These are phyloP conservation scores for Semnopithecus entellus DNA, from an alignment of 2,113 vertebrate genomes.

Conservation along the genomic window DNA sequence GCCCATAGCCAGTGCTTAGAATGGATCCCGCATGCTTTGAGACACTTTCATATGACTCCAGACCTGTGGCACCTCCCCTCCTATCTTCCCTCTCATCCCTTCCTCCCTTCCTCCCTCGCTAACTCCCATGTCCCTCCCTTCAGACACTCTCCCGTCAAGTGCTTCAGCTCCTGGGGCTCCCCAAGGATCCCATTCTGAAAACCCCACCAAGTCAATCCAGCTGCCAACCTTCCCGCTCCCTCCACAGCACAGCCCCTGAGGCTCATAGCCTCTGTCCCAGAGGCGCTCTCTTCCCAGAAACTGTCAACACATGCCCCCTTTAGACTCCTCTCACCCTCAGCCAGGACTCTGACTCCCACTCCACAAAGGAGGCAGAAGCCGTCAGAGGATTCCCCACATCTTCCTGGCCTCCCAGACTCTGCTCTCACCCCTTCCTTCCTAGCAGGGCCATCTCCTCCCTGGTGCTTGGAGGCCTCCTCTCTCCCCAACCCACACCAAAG, in stretches of 20 bases:
- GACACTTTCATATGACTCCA: background rate
- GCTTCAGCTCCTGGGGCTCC: background rate
- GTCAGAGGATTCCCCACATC: background rate
- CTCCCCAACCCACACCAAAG: background rate
- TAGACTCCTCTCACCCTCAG: background rate
- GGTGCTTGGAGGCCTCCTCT: background rate
- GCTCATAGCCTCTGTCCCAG: background rate
- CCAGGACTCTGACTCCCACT: background rate
- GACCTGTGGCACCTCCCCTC: background rate
- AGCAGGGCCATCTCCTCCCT: background rate
- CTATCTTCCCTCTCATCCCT: background rate
- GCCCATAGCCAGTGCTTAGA: background rate
- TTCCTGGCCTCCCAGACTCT: background rate
- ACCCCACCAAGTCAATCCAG: background rate
- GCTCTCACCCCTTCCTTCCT: background rate
- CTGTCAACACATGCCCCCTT: background rate
- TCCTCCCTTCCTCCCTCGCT: background rate
- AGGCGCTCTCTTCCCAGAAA: background rate
- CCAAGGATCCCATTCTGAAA: background rate
- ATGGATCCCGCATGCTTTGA: background rate
- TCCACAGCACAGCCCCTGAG: background rate
- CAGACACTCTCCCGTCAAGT: background rate
- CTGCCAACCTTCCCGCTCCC: background rate
- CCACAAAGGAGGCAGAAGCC: background rate
- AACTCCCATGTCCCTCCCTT: background rate